phyloP scores from a whole-genome alignment of 2,113 vertebrate genomes.

The Lonchura striata region DNA sequence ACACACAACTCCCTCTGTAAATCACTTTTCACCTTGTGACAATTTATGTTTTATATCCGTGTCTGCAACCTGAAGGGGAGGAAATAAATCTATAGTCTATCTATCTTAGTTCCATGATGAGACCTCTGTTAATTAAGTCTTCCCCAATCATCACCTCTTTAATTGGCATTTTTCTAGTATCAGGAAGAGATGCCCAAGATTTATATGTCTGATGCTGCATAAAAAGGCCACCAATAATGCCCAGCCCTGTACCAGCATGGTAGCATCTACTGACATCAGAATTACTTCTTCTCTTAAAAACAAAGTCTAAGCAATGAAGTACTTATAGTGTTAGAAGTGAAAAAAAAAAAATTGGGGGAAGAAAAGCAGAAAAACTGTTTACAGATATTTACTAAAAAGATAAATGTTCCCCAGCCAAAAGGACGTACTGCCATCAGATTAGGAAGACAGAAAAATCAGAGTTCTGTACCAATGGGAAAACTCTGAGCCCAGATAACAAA shows the following conservation, averaged over 20 bases:
- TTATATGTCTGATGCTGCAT: neutral
- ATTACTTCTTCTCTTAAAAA: neutral
- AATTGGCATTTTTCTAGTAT: slow-evolving; percentile 3
- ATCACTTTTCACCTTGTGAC: neutral
- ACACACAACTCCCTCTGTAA: neutral
- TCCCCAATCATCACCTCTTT: neutral
- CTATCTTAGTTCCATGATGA: neutral
- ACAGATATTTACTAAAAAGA: neutral
- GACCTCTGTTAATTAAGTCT: neutral
- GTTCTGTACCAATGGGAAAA: neutral
- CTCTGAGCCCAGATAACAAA: neutral
- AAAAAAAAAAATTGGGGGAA: rapidly evolving
- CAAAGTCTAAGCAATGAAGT: neutral
- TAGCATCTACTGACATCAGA: neutral
- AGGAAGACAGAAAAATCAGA: neutral
- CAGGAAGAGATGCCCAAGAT: neutral
- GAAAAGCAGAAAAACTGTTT: neutral
- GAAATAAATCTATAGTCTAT: neutral
- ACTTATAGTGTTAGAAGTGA: neutral
- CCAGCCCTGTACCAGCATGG: neutral
- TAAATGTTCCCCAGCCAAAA: neutral
- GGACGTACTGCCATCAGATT: neutral
- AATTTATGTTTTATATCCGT: neutral
- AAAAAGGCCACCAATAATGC: neutral
- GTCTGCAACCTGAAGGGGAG: neutral